Evolutionary conservation across 2,797 vertebrate genomes (phyloP).

Genomic region (Leptoclinus maculatus): DNA sequence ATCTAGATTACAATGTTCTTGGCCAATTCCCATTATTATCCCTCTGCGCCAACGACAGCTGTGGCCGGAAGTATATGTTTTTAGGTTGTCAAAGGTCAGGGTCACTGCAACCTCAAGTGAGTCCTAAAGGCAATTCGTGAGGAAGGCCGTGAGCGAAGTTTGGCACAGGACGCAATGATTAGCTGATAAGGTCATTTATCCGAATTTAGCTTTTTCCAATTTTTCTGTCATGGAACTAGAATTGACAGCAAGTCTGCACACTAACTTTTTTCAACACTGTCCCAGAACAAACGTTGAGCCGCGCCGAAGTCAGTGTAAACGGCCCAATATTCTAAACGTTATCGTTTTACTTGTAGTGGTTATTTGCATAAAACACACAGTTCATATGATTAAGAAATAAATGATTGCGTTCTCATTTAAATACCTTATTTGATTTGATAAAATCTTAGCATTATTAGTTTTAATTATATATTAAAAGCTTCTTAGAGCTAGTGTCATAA

Average conservation of each 20-base stretch:
- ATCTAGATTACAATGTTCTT: neutral
- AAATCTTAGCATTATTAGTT: neutral
- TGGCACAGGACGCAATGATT: neutral
- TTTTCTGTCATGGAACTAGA: too few species aligned
- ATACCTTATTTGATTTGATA: neutral
- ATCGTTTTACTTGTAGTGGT: neutral
- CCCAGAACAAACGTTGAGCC: too few species aligned
- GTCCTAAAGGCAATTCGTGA: neutral
- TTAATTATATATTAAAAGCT: neutral
- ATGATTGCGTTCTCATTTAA: neutral
- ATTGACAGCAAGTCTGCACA: too few species aligned
- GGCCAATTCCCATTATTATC: neutral
- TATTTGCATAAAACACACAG: neutral
- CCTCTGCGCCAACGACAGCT: neutral
- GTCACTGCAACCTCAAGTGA: neutral
- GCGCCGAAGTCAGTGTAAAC: neutral
- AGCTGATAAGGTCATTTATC: neutral
- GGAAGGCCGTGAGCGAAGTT: neutral
- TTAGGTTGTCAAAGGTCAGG: neutral
- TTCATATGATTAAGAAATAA: neutral
- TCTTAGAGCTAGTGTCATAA: neutral
- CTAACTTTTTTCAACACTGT: too few species aligned
- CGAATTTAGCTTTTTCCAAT: too few species aligned
- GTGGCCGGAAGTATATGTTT: neutral
- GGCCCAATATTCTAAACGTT: neutral